A percentile compares a stretch with the other conserved stretches of the same genome.
These are phyloP conservation scores for Eupithecia insigniata DNA, from an alignment of 2,888 invertebrate species.

Conservation along the genomic window DNA sequence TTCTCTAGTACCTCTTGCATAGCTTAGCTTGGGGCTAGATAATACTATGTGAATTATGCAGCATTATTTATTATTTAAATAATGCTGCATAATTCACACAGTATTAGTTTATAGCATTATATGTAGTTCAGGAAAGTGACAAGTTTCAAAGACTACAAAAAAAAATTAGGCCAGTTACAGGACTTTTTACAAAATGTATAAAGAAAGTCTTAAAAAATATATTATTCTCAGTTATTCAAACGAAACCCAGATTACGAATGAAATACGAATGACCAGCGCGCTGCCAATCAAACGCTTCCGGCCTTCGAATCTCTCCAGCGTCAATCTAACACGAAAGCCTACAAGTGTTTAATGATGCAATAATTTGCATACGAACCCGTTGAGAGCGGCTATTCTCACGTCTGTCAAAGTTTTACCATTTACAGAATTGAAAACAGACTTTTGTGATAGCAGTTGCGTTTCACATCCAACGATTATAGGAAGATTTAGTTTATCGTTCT, in stretches of 20 bases:
- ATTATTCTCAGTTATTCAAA: neutral
- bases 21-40: too few relatives aligned
- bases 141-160: too few relatives aligned
- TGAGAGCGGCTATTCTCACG: conserved; percentile 78
- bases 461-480: conserved; percentile 47
- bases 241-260: conserved; percentile 14
- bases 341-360: conserved; percentile 82
- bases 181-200: too few relatives aligned
- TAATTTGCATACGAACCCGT: conserved; percentile 80
- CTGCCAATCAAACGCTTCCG: conserved; percentile 77
- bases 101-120: too few relatives aligned
- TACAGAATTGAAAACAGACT: conserved; percentile 44
- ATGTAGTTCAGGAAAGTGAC: too few relatives aligned
- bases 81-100: too few relatives aligned
- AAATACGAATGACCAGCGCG: conserved; percentile 22
- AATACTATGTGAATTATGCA: too few relatives aligned
- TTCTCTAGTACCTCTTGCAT: too few relatives aligned
- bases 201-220: neutral
- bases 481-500: neutral
- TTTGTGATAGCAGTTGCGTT: conserved; percentile 54
- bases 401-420: conserved; percentile 59
- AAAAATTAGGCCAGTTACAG: too few relatives aligned
- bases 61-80: too few relatives aligned
- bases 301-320: conserved; percentile 59
- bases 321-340: conserved; percentile 75